Base-by-base conservation (phyloP, 2,113 vertebrate genomes). In the Pygathrix nemaeus region DNA sequence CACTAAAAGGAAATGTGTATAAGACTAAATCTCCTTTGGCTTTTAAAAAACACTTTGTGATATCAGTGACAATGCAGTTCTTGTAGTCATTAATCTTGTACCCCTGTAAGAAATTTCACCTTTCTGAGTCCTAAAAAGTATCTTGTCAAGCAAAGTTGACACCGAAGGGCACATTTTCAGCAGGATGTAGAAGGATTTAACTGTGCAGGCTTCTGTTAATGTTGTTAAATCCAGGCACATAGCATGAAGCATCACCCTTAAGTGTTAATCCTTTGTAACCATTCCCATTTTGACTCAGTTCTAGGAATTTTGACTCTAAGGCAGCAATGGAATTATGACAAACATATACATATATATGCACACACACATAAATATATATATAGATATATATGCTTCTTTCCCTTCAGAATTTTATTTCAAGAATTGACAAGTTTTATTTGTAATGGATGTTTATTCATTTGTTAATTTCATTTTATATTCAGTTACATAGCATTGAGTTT, bases 101-200 rank as follows among this genome's bases (percentile, higher is more conserved):
- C 79, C 88, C 52, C 52, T 96, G 55, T 96, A 96, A 92, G 91
- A 94, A 97, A 88, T 97, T 93, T 78, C 85, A 90, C 93, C 90
- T 97, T 92, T 87, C 30, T 32, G 0, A 86, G 76, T 95, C 85
- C 64, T 76, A 93, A 73, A 88, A 97, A 94, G 97, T 93, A 97
- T 78, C 96, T 97, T 94, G 81, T 98, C 94, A 96, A 95, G 93
- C 61, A 48, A 97, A 88, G 61, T 70, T 97, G 92, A 98, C 98
- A 95, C 70, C 6, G 18, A 0, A 0, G 94, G 32, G 68, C 90
- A 72, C 88, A 61, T 68, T 97, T 96, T 97, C 82, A 95, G 40
- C 90, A 66, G 88, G 38, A 96, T 97, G 32, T 66, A 93, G 94
- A 89, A 86, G 70, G 79, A 96, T 97, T 96, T 95, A 90, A 38